These are phyloP conservation scores for Drosophila kurseongensis DNA, from an alignment of 1,140 invertebrate genomes.

Conservation along the genomic window DNA sequence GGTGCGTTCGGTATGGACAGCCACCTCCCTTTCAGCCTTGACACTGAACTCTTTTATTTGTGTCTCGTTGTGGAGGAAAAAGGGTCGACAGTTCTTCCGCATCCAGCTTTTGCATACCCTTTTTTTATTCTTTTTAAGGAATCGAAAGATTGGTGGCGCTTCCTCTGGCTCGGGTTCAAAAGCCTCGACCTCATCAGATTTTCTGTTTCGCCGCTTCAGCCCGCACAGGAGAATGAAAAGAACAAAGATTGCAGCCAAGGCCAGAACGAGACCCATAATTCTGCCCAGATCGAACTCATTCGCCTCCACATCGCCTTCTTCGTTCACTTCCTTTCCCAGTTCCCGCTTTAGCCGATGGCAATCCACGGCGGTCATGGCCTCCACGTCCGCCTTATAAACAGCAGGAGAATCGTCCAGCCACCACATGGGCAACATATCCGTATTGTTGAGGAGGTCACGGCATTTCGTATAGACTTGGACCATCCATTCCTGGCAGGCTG, in stretches of 20 bases:
- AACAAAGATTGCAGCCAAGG: conserved; percentile 1
- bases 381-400: conserved; percentile 40
- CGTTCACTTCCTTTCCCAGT: conserved; percentile 19
- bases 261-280: conserved; percentile 7
- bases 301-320: not conserved
- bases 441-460: conserved; percentile 21
- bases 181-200: rapidly evolving
- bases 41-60: conserved; percentile 6
- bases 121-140: not conserved
- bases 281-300: conserved; percentile 6
- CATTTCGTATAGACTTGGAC: conserved; percentile 37
- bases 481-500: conserved; percentile 64
- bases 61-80: conserved; percentile 47
- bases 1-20: conserved; percentile 11
- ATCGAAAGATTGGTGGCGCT: too few relatives aligned
- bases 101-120: conserved; percentile 21
- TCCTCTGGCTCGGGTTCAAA: not conserved
- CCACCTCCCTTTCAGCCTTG: conserved; percentile 15
- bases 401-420: conserved; percentile 35
- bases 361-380: conserved; percentile 49
- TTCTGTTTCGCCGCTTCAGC: not conserved
- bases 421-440: conserved; percentile 17
- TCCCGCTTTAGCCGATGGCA: conserved; percentile 52
- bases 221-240: conserved; percentile 2
- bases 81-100: conserved; percentile 26